phyloP scores from a whole-genome alignment of 92 coral and sea anemone genomes.

The Zoanthus solanderi region DNA sequence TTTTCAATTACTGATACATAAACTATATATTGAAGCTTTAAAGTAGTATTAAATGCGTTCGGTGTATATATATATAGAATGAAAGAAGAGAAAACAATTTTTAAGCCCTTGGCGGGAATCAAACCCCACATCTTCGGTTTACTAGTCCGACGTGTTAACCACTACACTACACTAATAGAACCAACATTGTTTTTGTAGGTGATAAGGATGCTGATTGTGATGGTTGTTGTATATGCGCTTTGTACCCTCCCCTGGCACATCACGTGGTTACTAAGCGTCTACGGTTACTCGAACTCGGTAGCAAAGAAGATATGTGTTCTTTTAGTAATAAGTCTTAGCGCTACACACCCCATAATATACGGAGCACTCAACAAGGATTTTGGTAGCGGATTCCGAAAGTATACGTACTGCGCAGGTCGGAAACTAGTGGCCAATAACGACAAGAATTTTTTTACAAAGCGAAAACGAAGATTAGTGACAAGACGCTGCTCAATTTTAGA shows the following conservation, averaged over 20 bases:
- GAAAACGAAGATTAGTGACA: not conserved
- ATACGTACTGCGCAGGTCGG: constrained; percentile 17
- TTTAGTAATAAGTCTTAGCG: constrained; percentile 83
- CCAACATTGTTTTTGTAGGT: constrained; percentile 61
- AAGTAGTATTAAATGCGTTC: no score
- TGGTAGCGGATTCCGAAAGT: constrained; percentile 69
- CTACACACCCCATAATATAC: constrained; percentile 91
- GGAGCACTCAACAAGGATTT: constrained; percentile 87
- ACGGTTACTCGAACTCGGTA: constrained; percentile 79
- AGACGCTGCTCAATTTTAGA: not conserved
- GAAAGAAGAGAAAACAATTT: no score
- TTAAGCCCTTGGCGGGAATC: no score
- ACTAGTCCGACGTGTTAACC: no score
- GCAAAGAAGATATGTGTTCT: constrained; percentile 94
- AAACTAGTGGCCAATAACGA: not conserved
- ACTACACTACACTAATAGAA: not conserved
- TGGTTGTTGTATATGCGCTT: constrained; percentile 81
- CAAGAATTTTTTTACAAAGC: not conserved
- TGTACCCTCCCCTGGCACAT: constrained; percentile 90
- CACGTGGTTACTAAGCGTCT: constrained; percentile 85
- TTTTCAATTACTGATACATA: no score
- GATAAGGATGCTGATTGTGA: constrained; percentile 77
- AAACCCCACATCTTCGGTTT: no score
- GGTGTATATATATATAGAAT: no score
- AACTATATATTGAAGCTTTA: no score